Evolutionary conservation across 2,797 vertebrate genomes (phyloP).

Genomic region (Harpagifer antarcticus): DNA sequence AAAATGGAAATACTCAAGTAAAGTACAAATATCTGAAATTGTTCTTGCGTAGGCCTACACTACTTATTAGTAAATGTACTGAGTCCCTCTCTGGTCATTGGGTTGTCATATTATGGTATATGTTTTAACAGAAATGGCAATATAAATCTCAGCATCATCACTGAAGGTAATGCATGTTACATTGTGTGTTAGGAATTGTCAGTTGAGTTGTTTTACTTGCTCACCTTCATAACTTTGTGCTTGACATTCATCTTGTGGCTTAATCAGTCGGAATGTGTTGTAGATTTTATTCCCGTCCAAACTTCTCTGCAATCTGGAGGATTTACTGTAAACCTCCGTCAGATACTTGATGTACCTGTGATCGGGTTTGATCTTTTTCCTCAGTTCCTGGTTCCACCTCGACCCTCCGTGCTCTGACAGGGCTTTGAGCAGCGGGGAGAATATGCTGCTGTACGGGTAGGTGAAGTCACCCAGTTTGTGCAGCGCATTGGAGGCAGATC

Average conservation of each 20-base stretch:
- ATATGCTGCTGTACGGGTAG: constrained; percentile 72
- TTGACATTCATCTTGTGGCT: constrained; percentile 86
- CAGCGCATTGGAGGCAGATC: constrained; percentile 39
- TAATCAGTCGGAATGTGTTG: constrained; percentile 93
- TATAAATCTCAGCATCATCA: neutral
- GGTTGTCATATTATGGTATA: neutral
- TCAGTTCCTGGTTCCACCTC: constrained; percentile 69
- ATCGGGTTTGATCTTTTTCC: constrained; percentile 84
- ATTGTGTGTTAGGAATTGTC: neutral
- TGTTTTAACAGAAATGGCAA: neutral
- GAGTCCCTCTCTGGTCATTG: no score
- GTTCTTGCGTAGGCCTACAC: no score
- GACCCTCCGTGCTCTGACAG: constrained; percentile 81
- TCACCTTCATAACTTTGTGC: constrained; percentile 74
- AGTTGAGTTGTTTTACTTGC: constrained; percentile 1
- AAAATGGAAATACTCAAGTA: no score
- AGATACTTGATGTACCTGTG: constrained; percentile 91
- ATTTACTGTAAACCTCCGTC: constrained; percentile 90
- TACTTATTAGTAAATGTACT: neutral
- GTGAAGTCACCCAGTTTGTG: constrained; percentile 51
- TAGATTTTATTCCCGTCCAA: constrained; percentile 83
- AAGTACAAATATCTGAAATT: no score
- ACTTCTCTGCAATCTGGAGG: constrained; percentile 86
- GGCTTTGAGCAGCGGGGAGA: constrained; percentile 88
- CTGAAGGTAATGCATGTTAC: neutral